A percentile compares a stretch with the other conserved stretches of the same genome.
These are phyloP conservation scores for Eugnorisma glareosa DNA, from an alignment of 2,888 invertebrate genomes.

Conservation along the genomic window DNA sequence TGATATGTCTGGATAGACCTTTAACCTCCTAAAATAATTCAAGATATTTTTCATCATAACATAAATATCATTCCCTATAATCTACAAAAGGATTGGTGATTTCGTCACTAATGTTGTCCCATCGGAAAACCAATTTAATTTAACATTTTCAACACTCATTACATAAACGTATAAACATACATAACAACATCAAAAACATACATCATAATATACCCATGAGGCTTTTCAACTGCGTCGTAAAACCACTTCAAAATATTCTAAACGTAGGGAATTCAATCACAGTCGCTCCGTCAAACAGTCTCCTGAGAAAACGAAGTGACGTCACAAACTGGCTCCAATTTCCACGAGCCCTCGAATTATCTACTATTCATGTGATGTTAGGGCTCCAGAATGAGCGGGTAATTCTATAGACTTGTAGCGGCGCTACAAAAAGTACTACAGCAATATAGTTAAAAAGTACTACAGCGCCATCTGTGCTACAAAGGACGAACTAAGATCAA, in stretches of 20 bases:
- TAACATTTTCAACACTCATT: not conserved
- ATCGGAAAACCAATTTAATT: not conserved
- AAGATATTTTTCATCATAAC: too few species aligned
- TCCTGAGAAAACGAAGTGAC: constrained; percentile 36
- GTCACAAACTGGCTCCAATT: constrained; percentile 47
- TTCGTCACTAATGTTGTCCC: not conserved
- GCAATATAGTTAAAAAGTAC: not conserved
- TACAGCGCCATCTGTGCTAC: not conserved
- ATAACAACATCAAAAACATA: not conserved
- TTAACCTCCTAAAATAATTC: too few species aligned
- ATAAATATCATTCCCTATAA: not conserved
- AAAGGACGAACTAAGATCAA: not conserved
- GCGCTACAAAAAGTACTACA: not conserved
- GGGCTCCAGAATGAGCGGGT: constrained; percentile 26
- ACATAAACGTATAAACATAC: constrained; percentile 10
- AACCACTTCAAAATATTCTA: constrained; percentile 26
- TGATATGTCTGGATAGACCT: too few species aligned
- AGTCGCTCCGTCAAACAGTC: constrained; percentile 31
- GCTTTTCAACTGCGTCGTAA: constrained; percentile 10
- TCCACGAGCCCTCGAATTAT: constrained; percentile 62
- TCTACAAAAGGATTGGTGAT: not conserved
- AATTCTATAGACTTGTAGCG: not conserved
- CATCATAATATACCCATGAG: constrained; percentile 16
- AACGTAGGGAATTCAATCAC: constrained; percentile 51
- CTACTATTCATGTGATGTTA: constrained; percentile 60